phyloP scores from a whole-genome alignment of 1,140 invertebrate genomes.

The Lerema accius region DNA sequence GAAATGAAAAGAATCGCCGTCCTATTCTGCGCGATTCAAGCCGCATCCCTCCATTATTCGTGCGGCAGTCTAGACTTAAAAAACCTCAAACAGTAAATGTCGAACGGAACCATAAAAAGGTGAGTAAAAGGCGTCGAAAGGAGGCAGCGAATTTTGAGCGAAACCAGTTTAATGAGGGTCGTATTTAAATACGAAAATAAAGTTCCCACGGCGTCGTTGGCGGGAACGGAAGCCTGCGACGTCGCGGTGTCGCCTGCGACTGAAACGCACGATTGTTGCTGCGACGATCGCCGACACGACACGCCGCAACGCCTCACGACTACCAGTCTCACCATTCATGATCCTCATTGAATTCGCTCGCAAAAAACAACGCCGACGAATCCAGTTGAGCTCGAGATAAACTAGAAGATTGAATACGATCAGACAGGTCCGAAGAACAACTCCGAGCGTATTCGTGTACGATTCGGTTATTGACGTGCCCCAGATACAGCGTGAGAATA shows the following conservation, averaged over 20 bases:
- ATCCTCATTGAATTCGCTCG: conserved; percentile 27
- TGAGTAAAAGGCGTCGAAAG: conserved; percentile 82
- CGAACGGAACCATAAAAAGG: conserved; percentile 81
- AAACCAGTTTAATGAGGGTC: conserved; percentile 82
- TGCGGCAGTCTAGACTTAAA: conserved; percentile 68
- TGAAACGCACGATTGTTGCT: conserved; percentile 59
- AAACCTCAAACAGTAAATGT: conserved; percentile 76
- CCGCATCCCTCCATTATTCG: conserved; percentile 55
- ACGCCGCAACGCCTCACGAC: conserved; percentile 38
- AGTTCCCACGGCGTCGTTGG: conserved; percentile 80
- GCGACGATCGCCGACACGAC: conserved; percentile 46
- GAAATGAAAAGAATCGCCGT: conserved; percentile 58
- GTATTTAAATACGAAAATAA: conserved; percentile 82
- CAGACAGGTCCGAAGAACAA: conserved; percentile 59
- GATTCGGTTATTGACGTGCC: conserved; percentile 53
- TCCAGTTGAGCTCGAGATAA: conserved; percentile 48
- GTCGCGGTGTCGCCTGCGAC: conserved; percentile 60
- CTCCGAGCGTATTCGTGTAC: conserved; percentile 60
- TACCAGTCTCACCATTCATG: conserved; percentile 31
- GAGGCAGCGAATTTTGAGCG: conserved; percentile 80
- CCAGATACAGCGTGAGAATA: conserved; percentile 53
- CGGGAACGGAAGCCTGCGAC: conserved; percentile 78
- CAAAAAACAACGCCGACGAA: conserved; percentile 24
- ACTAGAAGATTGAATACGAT: conserved; percentile 49
- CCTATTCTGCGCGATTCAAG: conserved; percentile 57